A percentile compares a stretch with the other conserved stretches of the same genome.
These are phyloP conservation scores for Oligia latruncula DNA, from an alignment of 2,888 invertebrate genomes.

Conservation along the genomic window DNA sequence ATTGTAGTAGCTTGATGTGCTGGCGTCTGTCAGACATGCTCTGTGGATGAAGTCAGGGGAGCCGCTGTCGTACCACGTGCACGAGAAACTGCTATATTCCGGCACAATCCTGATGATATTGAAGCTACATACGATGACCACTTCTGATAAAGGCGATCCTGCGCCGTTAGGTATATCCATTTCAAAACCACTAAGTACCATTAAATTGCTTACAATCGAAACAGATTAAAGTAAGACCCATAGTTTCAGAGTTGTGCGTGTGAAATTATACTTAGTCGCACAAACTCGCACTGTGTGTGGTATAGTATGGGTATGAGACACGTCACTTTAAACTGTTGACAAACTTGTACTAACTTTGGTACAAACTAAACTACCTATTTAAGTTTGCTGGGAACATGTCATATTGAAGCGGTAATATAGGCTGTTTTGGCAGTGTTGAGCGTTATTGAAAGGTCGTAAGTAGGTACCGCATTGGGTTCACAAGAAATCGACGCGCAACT, in stretches of 20 bases:
- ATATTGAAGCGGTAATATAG: slow-evolving; percentile 21
- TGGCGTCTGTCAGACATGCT: too few species aligned
- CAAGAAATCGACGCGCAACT: neutral
- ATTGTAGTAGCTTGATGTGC: too few species aligned
- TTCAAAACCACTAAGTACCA: neutral
- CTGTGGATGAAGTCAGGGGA: too few species aligned
- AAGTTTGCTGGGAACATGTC: slow-evolving; percentile 28
- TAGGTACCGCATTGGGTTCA: neutral
- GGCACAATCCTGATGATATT: neutral
- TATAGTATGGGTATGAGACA: neutral
- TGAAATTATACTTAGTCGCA: slow-evolving; percentile 18
- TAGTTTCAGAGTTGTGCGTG: slow-evolving; percentile 21
- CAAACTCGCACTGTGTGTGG: slow-evolving; percentile 2
- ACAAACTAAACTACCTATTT: slow-evolving; percentile 19
- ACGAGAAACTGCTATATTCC: neutral
- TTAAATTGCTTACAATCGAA: slow-evolving; percentile 8
- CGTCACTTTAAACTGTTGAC: slow-evolving; percentile 37
- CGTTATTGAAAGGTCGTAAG: slow-evolving; percentile 1
- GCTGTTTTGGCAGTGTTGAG: neutral
- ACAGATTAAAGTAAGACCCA: slow-evolving; percentile 11
- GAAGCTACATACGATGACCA: too few species aligned
- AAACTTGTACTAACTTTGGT: slow-evolving; percentile 33
- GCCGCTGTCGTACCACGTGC: neutral
- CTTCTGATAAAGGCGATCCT: too few species aligned
- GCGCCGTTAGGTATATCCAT: neutral